Percentiles rank a stretch among this genome's conserved stretches.
phyloP scores from a whole-genome alignment of 2,113 vertebrate genomes.

The Myotis yumanensis region DNA sequence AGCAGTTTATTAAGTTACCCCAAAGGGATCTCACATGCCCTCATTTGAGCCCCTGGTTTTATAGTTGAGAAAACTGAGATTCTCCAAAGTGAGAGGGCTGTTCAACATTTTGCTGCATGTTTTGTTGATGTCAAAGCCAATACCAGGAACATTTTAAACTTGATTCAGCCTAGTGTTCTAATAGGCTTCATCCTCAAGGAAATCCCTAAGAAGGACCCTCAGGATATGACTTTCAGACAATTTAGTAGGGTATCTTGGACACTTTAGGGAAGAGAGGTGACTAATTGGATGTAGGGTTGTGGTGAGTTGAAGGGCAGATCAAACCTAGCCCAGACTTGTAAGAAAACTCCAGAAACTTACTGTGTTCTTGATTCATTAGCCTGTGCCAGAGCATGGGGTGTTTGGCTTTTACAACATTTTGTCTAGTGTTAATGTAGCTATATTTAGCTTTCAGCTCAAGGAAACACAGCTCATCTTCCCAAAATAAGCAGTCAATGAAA shows the following conservation, averaged over 20 bases:
- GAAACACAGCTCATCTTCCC: neutral
- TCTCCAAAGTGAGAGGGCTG: neutral
- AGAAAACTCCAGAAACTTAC: neutral
- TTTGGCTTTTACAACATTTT: neutral
- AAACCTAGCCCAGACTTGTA: neutral
- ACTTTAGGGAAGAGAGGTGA: neutral
- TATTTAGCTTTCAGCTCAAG: neutral
- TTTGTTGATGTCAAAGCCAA: neutral
- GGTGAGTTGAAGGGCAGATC: neutral
- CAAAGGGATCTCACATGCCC: neutral
- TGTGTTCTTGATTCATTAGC: neutral
- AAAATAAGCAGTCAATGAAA: neutral
- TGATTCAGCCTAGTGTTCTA: neutral
- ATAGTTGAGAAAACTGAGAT: neutral
- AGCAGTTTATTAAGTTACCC: neutral
- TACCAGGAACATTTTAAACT: neutral
- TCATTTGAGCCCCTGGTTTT: neutral
- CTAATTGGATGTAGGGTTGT: neutral
- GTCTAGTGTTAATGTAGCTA: neutral
- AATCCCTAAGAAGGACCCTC: neutral
- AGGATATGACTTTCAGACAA: neutral
- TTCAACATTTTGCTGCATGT: neutral
- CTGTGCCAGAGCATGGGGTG: neutral
- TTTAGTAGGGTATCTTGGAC: neutral
- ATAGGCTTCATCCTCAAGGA: conserved; percentile 6